Evolutionary conservation across 2,888 invertebrate species (phyloP).

Genomic region (Aelia acuminata): DNA sequence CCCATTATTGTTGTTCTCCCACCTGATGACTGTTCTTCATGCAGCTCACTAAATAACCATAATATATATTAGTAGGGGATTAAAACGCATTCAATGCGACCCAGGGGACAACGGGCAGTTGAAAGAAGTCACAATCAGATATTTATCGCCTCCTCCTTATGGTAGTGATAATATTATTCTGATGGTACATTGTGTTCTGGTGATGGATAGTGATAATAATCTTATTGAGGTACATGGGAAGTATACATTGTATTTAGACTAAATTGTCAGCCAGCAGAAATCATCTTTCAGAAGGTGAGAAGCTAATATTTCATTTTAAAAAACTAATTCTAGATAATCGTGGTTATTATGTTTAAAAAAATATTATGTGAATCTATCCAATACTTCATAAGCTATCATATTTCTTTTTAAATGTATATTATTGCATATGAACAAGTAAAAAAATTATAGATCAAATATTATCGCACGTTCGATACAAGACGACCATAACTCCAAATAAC

Average conservation of each 20-base stretch:
- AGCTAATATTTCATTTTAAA: not conserved
- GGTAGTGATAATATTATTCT: not conserved
- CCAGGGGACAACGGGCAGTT: not conserved
- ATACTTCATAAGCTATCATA: too few species aligned
- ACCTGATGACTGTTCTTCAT: slow-evolving; percentile 19
- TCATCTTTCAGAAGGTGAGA: not conserved
- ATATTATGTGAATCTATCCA: too few species aligned
- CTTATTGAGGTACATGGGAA: not conserved
- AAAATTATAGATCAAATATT: too few species aligned
- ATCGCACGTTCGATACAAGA: too few species aligned
- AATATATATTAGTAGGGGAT: slow-evolving; percentile 34
- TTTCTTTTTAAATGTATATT: too few species aligned
- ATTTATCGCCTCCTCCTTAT: slow-evolving; percentile 8
- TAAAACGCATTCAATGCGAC: not conserved
- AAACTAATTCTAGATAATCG: not conserved
- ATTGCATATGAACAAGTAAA: too few species aligned
- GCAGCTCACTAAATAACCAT: slow-evolving; percentile 25
- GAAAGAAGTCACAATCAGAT: not conserved
- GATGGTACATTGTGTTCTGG: not conserved
- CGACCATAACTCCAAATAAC: too few species aligned
- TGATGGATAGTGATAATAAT: not conserved
- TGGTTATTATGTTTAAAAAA: not conserved
- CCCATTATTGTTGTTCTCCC: slow-evolving; percentile 18
- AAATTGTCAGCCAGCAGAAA: not conserved
- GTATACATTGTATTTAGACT: not conserved